Evolutionary conservation across 2,113 vertebrate genomes (phyloP).

Genomic region (Poecilia latipinna): DNA sequence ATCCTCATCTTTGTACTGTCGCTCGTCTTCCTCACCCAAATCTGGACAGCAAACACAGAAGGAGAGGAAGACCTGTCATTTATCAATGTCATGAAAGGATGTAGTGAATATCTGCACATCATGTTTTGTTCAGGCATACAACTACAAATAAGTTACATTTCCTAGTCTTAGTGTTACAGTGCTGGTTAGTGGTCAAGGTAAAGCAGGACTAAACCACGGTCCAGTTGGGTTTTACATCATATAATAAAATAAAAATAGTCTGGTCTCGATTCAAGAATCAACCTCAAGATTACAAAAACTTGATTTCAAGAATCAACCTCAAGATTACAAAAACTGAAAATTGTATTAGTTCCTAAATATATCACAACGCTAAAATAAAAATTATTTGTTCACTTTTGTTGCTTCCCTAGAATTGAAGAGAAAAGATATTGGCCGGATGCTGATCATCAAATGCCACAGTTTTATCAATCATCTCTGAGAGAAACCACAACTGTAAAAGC

Average conservation of each 20-base stretch:
- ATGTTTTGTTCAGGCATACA: neutral
- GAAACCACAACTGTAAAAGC: neutral
- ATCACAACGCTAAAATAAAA: neutral
- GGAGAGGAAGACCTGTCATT: neutral
- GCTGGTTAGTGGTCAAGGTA: no score
- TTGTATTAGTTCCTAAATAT: neutral
- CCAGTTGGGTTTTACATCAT: no score
- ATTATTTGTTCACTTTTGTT: neutral
- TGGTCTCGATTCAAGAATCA: neutral
- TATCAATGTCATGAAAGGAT: neutral
- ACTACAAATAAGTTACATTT: neutral
- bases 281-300: neutral
- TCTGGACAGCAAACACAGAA: constrained; percentile 73
- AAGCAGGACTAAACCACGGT: no score
- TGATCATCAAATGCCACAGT: neutral
- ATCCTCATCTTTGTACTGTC: constrained; percentile 99
- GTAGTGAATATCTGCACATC: no score
- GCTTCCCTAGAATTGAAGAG: neutral
- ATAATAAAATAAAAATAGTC: neutral
- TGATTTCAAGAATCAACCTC: neutral
- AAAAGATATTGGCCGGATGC: neutral
- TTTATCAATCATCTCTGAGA: neutral
- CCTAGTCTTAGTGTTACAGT: no score
- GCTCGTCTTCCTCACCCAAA: constrained; percentile 99
- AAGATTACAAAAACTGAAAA: neutral